Base-by-base conservation (phyloP, 2,888 invertebrate genomes). In the Papilio gigon region DNA sequence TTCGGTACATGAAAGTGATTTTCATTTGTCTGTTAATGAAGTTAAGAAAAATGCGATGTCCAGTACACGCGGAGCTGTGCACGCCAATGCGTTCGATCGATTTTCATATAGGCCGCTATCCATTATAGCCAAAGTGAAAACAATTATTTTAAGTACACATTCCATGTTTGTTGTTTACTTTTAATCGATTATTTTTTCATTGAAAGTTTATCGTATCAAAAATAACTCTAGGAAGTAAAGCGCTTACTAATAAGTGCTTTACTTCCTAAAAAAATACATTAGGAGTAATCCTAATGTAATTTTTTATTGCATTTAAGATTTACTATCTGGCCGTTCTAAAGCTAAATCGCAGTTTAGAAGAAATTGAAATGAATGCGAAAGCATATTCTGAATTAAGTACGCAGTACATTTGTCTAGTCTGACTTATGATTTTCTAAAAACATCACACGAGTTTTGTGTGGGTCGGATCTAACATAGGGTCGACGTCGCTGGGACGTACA, bases 71-170 rank as follows among this genome's bases (percentile, higher is more conserved):
- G 14, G 27, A 25, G 50, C 27, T 6, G 20, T 27, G 11, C n/a
- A 27, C 53, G 27, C n/a, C 22, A 50, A 53, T 53, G 27, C 25
- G n/a, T n/a, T n/a, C 27, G 27, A 53, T 53, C 53, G 53, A 53
- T 27, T 53, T 2, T 53, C 27, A 25, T 27, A 27, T 27, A n/a
- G 27, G 25, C 53, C 53, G 25, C 11, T 53, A n/a, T 50, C 25
- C 5, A 14, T 17, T 17, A 22, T 22, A 47, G 11, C 22, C 9
- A 47, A 53, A 27, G n/a, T 53, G n/a, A 53, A 53, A 53, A 25
- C 27, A 53, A 14, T 53, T 53, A 27, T 53, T 27, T 27, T 27
- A 27, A 53, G 53, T 14, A 25, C 50, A 25, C 14, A 27, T 27
- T 27, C 25, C 25, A 8, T 50, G 12, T 22, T 25, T 4, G 25